Base-by-base conservation (phyloP, 2,113 vertebrate genomes). In the Petromus typicus region DNA sequence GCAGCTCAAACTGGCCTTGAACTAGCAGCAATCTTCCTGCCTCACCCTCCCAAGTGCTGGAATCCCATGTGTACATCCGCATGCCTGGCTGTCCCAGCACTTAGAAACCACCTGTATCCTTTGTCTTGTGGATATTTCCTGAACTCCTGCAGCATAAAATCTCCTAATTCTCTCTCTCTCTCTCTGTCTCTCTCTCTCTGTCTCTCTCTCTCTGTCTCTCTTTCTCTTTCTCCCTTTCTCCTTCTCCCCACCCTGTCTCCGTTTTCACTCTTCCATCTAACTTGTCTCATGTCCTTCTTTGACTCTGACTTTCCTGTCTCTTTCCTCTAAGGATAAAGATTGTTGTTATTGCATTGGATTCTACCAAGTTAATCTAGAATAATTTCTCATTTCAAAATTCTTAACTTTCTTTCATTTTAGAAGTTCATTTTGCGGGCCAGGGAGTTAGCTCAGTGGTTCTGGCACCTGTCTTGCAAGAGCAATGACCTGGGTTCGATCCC, bases 391-490 rank as follows among this genome's bases (percentile, higher is more conserved):
- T 20, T 69, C 54, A 84, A 80, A 40, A 71, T 71, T 13, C 20
- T 89, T 90, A 89, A 91, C 17, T 90, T 86, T 66, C 90, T 69
- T 14, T n/a, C 17, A 66, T 48, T 17, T 90, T 51, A 25, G 71
- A 59, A 91, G 40, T 79, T 18, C 22, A 5, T 7, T 94, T 88
- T 89, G 67, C 66, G n/a, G n/a, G n/a, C n/a, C n/a, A n/a, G n/a
- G n/a, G n/a, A n/a, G n/a, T n/a, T n/a, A n/a, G n/a, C n/a, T n/a
- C n/a, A n/a, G n/a, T n/a, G n/a, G n/a, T n/a, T n/a, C n/a, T n/a
- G n/a, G n/a, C n/a, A n/a, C n/a, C n/a, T n/a, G n/a, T n/a, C n/a
- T n/a, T n/a, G n/a, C n/a, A n/a, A n/a, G n/a, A n/a, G n/a, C n/a
- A n/a, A n/a, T n/a, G n/a, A n/a, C n/a, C n/a, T n/a, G n/a, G n/a